Evolutionary conservation across 2,888 invertebrate genomes (phyloP), one percentile per base, ranked within the genome.

Genomic region (Drosophila bunnanda): DNA sequence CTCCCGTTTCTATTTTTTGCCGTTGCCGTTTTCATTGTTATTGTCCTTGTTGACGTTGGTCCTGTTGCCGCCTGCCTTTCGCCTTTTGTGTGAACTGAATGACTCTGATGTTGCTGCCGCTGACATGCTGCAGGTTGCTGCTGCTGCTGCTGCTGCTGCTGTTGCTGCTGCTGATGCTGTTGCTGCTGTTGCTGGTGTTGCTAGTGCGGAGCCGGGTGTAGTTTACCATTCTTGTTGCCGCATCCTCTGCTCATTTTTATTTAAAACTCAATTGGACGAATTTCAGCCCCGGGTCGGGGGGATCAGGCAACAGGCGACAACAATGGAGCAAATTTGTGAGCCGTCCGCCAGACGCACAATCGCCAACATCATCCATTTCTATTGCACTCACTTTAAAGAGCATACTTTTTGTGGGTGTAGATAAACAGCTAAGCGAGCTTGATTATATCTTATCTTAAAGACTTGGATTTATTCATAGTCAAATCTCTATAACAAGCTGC

Each of bases 1-100:
- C 54, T 80, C 36, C 62, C 68, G 79, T 86, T 83, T 75, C 75
- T 78, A 77, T 61, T 66, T 74, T 57, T 83, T 88, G 72, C 80
- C 80, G 76, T 58, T 64, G 73, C 73, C 67, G 69, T 76, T 61
- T 71, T 60, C 58, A 59, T 74, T 78, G 73, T 67, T 79, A 59
- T 75, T 68, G 62, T 65, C 58, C 57, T 74, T 74, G 73, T 67
- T 82, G 64, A 75, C 65, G 60, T 56, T 65, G 67, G 61, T 86
- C 72, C 76, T 83, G 74, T 69, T 75, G 74, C 77, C 68, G 58
- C 58, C 71, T 65, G 69, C 62, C 73, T 36, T 65, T 64, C 64
- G 66, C 66, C 64, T 72, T 83, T 83, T 87, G 79, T 83, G 70
- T 56, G 70, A 73, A 65, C 81, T 68, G 88, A 65, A 68, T 67